Conservation (phyloP, 2,797 vertebrate genomes). For the Streptopelia turtur region DNA sequence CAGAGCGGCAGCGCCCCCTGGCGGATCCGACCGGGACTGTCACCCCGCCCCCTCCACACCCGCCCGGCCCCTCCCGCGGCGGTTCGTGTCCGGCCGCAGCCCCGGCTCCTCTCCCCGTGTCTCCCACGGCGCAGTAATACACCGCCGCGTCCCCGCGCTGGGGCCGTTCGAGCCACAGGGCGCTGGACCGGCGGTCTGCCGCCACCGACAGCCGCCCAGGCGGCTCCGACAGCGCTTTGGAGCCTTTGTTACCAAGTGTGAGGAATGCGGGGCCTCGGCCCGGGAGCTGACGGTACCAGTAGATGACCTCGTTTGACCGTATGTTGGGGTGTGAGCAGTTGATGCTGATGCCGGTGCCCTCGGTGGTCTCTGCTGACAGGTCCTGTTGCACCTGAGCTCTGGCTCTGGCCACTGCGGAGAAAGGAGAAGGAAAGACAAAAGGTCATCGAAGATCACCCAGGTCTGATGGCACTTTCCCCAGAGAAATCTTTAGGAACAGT, state of each 20-base stretch:
- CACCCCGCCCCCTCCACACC: neutral
- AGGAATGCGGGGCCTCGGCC: neutral
- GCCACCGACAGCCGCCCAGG: neutral
- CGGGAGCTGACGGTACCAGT: neutral
- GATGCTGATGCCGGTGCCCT: neutral
- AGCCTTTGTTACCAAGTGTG: too few species aligned
- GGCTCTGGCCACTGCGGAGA: neutral
- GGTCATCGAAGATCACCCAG: neutral
- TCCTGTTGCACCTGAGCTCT: neutral
- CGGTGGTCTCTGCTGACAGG: neutral
- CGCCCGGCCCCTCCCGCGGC: neutral
- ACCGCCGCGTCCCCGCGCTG: neutral
- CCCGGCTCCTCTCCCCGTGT: too few species aligned
- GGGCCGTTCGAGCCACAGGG: neutral
- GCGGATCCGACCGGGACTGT: too few species aligned
- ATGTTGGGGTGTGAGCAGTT: neutral
- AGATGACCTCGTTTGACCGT: fast-evolving
- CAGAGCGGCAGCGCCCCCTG: too few species aligned
- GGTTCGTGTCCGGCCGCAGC: neutral
- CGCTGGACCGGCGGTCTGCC: neutral
- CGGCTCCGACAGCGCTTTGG: fast-evolving
- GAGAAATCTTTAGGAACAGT: neutral
- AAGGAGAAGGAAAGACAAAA: neutral
- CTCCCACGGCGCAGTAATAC: too few species aligned
- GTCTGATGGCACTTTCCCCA: neutral